These are phyloP conservation scores for Gnathonemus echidnorhynchus DNA, from an alignment of 2,113 vertebrate genomes.

Conservation along the genomic window DNA sequence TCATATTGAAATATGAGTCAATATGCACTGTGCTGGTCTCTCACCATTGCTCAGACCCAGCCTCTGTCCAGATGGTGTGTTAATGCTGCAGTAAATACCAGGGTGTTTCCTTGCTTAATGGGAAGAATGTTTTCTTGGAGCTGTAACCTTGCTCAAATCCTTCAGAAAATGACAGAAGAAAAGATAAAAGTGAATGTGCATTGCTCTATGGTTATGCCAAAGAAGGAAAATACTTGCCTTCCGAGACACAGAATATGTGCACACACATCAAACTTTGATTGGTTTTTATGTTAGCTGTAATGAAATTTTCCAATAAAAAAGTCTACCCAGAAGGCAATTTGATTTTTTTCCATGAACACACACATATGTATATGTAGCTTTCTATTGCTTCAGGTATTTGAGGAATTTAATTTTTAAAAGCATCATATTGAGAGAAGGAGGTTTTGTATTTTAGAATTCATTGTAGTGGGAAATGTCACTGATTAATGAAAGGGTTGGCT, in stretches of 20 bases:
- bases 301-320: conserved; percentile 15
- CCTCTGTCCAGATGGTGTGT: conserved; percentile 63
- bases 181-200: conserved; percentile 10
- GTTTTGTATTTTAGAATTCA: background rate
- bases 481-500: background rate
- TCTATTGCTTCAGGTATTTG: background rate
- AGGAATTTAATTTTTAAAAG: conserved; percentile 1
- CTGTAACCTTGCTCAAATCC: conserved; percentile 56
- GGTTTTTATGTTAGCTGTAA: conserved; percentile 18
- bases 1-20: conserved; percentile 60
- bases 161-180: conserved; percentile 46
- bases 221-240: background rate
- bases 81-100: conserved; percentile 61
- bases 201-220: background rate
- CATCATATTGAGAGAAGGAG: background rate
- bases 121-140: conserved; percentile 39
- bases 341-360: background rate
- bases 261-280: background rate
- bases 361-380: background rate
- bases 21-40: conserved; percentile 47
- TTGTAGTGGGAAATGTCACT: background rate
- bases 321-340: background rate
- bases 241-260: background rate
- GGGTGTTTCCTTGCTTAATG: conserved; percentile 65
- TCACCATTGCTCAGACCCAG: conserved; percentile 48